Conservation (phyloP, 2,888 invertebrate species). For the Graphium colonna region DNA sequence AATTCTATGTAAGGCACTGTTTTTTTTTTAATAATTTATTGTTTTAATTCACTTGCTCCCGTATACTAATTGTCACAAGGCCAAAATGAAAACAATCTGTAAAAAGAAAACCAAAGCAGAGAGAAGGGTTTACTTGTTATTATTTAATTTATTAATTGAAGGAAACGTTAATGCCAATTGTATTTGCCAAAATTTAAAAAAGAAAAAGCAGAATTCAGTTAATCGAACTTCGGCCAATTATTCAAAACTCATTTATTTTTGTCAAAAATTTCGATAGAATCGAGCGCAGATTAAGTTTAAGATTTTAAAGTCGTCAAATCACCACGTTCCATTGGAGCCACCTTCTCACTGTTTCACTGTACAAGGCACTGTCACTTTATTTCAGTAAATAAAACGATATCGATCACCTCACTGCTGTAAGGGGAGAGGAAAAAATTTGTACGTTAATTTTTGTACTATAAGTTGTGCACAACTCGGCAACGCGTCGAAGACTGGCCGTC, state of each 20-base stretch:
- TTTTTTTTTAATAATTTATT: constrained; percentile 34
- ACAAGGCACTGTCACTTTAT: constrained; percentile 65
- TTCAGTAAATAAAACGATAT: constrained; percentile 35
- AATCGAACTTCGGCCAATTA: constrained; percentile 60
- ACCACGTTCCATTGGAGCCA: constrained; percentile 49
- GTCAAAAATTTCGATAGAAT: constrained; percentile 43
- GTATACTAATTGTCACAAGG: constrained; percentile 48
- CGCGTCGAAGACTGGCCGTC: constrained; percentile 54
- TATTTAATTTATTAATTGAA: constrained; percentile 31
- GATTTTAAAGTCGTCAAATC: constrained; percentile 31
- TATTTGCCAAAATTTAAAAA: constrained; percentile 14
- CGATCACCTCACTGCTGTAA: constrained; percentile 64
- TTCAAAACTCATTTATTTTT: constrained; percentile 50
- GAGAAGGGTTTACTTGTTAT: constrained; percentile 56
- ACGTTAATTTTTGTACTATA: constrained; percentile 74
- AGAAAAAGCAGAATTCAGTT: constrained; percentile 49
- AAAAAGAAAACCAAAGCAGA: constrained; percentile 67
- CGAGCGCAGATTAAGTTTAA: constrained; percentile 42
- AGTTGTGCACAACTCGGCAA: constrained; percentile 69
- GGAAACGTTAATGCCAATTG: constrained; percentile 22
- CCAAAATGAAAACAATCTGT: constrained; percentile 59
- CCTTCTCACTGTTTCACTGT: constrained; percentile 47
- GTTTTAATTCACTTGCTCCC: constrained; percentile 64
- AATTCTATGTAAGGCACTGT: constrained; percentile 71
- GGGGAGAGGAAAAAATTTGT: constrained; percentile 60